Conservation (phyloP, 2,797 vertebrate species). For the Heterohyrax brucei region DNA sequence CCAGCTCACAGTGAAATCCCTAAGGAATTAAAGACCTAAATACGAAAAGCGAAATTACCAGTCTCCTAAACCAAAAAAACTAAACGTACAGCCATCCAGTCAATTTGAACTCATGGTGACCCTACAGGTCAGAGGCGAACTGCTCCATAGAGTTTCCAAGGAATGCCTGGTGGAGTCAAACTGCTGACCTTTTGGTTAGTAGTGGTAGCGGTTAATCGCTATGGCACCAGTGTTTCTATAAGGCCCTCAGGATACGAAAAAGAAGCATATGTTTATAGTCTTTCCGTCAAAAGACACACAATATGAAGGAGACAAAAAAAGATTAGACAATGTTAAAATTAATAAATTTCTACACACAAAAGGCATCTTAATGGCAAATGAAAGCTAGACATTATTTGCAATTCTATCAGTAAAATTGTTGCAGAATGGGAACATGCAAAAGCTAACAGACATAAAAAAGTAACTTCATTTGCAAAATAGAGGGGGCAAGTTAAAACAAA, state of each 20-base stretch:
- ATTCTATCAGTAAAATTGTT: not conserved
- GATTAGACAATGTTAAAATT: not conserved
- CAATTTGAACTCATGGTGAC: too few relatives aligned
- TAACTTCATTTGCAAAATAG: not conserved
- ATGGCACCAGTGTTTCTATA: too few relatives aligned
- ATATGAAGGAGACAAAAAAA: not conserved
- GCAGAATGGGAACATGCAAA: not conserved
- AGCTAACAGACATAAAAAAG: not conserved
- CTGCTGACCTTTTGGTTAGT: too few relatives aligned
- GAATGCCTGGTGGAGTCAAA: too few relatives aligned
- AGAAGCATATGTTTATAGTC: not conserved
- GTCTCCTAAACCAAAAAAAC: not conserved
- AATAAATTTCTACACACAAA: not conserved
- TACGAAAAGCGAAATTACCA: not conserved
- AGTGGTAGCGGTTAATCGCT: too few relatives aligned
- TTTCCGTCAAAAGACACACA: slow-evolving; percentile 27
- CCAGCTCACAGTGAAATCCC: not conserved
- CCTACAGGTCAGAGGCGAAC: too few relatives aligned
- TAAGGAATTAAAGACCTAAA: not conserved
- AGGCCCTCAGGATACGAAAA: not conserved
- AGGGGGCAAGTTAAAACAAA: not conserved
- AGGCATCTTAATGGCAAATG: not conserved
- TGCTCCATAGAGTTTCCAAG: too few relatives aligned
- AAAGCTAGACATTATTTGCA: not conserved
- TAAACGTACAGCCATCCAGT: too few relatives aligned